phyloP scores from a whole-genome alignment of 1,140 invertebrate species.

The Thalassaphorura encarpata region DNA sequence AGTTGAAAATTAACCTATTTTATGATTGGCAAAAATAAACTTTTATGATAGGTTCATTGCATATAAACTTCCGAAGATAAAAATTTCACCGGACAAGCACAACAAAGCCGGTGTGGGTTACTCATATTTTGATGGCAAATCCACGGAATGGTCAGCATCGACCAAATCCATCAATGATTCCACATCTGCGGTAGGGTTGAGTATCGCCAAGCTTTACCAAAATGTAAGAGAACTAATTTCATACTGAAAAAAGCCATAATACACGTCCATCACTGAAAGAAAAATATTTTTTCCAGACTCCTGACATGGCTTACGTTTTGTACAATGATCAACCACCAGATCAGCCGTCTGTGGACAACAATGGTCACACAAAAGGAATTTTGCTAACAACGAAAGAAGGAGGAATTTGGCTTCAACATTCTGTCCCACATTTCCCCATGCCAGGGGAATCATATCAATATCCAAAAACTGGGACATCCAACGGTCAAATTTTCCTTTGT shows the following conservation, averaged over 20 bases:
- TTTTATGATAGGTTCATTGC: constrained; percentile 59
- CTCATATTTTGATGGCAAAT: constrained; percentile 57
- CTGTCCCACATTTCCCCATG: constrained; percentile 20
- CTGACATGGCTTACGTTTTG: constrained; percentile 44
- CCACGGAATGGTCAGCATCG: constrained; percentile 57
- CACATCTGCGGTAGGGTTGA: constrained; percentile 61
- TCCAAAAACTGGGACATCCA: constrained; percentile 10
- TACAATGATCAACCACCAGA: constrained; percentile 66
- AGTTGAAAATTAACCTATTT: too few relatives aligned
- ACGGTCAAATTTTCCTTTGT: constrained; percentile 25
- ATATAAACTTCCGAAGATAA: constrained; percentile 67
- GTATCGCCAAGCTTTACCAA: constrained; percentile 54
- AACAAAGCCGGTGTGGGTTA: constrained; percentile 56
- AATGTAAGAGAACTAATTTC: constrained; percentile 36
- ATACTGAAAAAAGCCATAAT: too few relatives aligned
- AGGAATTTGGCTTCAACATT: constrained; percentile 47
- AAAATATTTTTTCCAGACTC: constrained; percentile 23
- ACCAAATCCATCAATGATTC: constrained; percentile 52
- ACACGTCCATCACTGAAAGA: too few relatives aligned
- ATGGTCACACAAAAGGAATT: constrained; percentile 76
- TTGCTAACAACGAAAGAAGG: constrained; percentile 54
- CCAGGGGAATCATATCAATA: background rate
- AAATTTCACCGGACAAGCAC: constrained; percentile 43
- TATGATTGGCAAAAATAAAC: constrained; percentile 16
- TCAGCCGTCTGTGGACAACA: constrained; percentile 29